Base-by-base conservation (phyloP, 2,113 vertebrate genomes). In the Hyperoodon ampullatus region DNA sequence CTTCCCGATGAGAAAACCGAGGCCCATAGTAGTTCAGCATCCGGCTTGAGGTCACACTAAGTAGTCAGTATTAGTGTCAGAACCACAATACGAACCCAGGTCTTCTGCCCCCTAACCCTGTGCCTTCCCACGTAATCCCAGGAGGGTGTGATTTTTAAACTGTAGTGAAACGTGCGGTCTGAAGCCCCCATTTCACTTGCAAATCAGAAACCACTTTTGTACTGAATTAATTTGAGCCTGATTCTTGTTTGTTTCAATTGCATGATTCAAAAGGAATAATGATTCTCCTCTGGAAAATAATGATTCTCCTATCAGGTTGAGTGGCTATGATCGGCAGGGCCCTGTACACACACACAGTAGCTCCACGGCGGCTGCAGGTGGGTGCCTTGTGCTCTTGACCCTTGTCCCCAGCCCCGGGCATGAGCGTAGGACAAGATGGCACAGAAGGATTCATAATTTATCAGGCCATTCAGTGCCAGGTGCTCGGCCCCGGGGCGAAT, bases 151-250 rank as follows among this genome's bases (percentile, higher is more conserved):
- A 90, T 90, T 92, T 98, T 97, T 91, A 94, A 95, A 85, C 87
- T 90, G 92, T 88, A 75, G 92, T 28, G 95, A 97, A 6, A 35
- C 28, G 30, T 24, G 39, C n/a, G 21, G 28, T 97, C 89, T 97
- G 97, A 97, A 97, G 97, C 96, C 28, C 61, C 1, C 30, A 98
- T 98, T 97, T 98, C 96, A 97, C 97, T 98, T 98, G 97, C 97
- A 98, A 97, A 98, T 90, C 88, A 74, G 12, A 71, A 77, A 97
- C 97, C 88, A 97, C 92, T 75, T 98, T 96, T 97, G n/a, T 70
- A 24, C 15, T 68, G 96, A 98, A 97, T 98, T 97, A 96, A 97
- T 98, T 95, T 21, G 94, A 92, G 23, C 70, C 77, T 65, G 97
- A 47, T 70, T 80, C 87, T 96, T 91, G 97, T 97, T 96, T 98